Base-by-base conservation (phyloP, 2,888 invertebrate species). In the Stenoptilia bipunctidactyla region DNA sequence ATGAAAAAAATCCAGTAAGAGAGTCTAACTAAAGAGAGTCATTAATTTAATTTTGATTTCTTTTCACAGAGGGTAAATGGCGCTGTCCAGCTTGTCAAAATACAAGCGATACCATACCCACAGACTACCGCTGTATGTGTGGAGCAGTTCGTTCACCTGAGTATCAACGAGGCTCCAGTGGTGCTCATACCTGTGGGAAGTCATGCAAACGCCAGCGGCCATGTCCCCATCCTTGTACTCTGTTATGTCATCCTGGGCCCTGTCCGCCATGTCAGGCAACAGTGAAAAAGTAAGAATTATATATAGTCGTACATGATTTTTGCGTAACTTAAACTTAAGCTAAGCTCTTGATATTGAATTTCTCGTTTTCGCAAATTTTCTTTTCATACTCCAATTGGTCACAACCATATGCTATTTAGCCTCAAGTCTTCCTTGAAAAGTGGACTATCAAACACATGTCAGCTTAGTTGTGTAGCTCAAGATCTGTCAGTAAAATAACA, bases 11-110 rank as follows among this genome's bases (percentile, higher is more conserved):
- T n/a, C n/a, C n/a, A n/a, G n/a, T n/a, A n/a, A n/a, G n/a, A n/a
- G n/a, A 9, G 25, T 25, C 25, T 6, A 25, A 25, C 25, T 9
- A 25, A 5, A 25, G 25, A 9, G 25, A 5, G 25, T 25, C 9
- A 25, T 25, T 6, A 25, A 9, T 25, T 6, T 25, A 25, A 25
- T 25, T 5, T 6, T 25, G 5, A 6, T 25, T 25, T 25, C 9
- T 25, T 30, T 30, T n/a, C 44, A 9, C 49, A 85, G 91, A 92
- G 48, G 88, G 88, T 39, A 92, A 93, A 42, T 98, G 98, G 98
- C 89, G 97, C 13, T 98, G 98, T 66, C 98, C 98, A 0, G 96
- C 96, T 0, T 98, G 98, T 66, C 97, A 97, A 71, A 93, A 93
- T 66, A 88, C 91, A 1, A 89, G 88, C 42, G 75, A 86, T 12